A percentile compares a stretch with the other conserved stretches of the same genome.
phyloP scores from a whole-genome alignment of 2,113 vertebrate genomes.

The Menidia beryllina region DNA sequence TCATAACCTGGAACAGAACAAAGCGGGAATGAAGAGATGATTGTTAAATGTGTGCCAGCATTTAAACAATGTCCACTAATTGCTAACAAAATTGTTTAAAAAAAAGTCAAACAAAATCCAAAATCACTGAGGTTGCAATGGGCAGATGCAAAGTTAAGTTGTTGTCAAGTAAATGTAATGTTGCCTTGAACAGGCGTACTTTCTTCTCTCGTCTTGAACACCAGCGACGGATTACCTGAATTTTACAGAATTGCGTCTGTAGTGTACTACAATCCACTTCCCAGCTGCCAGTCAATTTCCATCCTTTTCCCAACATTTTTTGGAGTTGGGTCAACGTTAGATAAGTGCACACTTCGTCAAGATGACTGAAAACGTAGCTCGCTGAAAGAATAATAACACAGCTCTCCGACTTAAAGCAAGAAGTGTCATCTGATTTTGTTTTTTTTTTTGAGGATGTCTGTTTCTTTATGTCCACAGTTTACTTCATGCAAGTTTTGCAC shows the following conservation, averaged over 20 bases:
- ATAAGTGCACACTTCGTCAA: slow-evolving; percentile 18
- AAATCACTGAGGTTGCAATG: background rate
- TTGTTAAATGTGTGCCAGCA: background rate
- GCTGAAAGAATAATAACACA: slow-evolving; percentile 27
- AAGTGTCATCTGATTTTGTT: slow-evolving; percentile 7
- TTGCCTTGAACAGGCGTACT: background rate
- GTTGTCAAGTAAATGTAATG: background rate
- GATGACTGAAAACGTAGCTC: slow-evolving; percentile 8
- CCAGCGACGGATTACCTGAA: background rate
- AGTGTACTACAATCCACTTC: slow-evolving; percentile 7
- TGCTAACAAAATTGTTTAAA: background rate
- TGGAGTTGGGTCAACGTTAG: background rate
- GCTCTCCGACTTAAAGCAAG: slow-evolving; percentile 1
- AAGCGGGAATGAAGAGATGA: background rate
- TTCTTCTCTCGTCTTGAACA: background rate
- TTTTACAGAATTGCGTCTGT: background rate
- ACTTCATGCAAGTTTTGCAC: background rate
- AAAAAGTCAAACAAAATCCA: no score
- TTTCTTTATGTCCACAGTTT: slow-evolving; percentile 1
- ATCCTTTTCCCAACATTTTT: background rate
- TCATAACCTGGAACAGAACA: no score
- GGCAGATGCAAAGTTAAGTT: background rate
- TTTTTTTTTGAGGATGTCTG: background rate
- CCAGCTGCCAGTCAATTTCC: background rate
- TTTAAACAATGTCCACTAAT: background rate